Evolutionary conservation across 2,113 vertebrate genomes (phyloP), one percentile per base, ranked within the genome.

Genomic region (Lycocorax pyrrhopterus): DNA sequence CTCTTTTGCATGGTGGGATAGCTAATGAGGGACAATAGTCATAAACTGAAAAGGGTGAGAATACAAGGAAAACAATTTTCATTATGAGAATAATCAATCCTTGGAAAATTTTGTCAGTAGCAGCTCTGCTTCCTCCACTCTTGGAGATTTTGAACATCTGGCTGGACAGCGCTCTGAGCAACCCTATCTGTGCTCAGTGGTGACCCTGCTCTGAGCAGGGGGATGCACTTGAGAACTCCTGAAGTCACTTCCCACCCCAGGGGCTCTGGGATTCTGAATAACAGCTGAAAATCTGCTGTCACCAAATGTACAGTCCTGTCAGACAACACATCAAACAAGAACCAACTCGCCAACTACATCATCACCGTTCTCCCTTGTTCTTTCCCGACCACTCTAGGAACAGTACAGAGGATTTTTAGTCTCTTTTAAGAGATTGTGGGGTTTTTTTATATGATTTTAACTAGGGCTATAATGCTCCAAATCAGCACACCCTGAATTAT

Each of bases 401-500:
- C 78, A 66, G 87, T 67, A 90, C 55, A 93, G 62, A 71, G 69
- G 47, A 41, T 26, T 39, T 90, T 80, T 73, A 19, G 22, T 91
- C 85, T 63, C 51, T 93, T 93, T 93, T 46, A 93, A 3, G 4
- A 80, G 19, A 46, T 2, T 43, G 10, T 35, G 13, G 5, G 1
- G 2, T 27, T 73, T 72, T 84, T 67, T 30, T 15, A 27, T n/a
- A 43, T 27, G 6, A 56, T 84, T 96, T 84, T 83, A 73, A 60
- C 35, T 22, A 71, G n/a, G n/a, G 26, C 35, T 92, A 13, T 91
- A 96, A 72, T 72, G 89, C 62, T 83, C 58, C 23, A 60, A 93
- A 95, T 85, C 78, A 82, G 69, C 67, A 78, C 39, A 71, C 71
- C 71, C 85, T 97, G 91, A 95, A 96, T 97, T 97, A 97, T 85